phyloP scores from a whole-genome alignment of 2,888 invertebrate genomes.

The Linnaemya vulpina region DNA sequence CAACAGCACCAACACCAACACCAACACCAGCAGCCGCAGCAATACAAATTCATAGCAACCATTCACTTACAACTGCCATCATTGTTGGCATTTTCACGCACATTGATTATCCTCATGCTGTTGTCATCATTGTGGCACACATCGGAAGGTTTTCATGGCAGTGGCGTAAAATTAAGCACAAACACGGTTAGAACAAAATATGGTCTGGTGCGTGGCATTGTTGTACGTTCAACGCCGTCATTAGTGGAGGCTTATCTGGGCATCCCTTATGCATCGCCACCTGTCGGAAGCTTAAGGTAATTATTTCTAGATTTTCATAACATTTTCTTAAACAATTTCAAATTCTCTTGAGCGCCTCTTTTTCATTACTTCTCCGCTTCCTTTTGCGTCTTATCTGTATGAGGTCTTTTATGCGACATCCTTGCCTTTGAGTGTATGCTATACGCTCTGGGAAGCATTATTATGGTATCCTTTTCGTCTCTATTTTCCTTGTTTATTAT shows the following conservation, averaged over 20 bases:
- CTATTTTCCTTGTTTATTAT: no score
- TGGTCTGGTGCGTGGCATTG: constrained; percentile 93
- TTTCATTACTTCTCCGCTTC: background rate
- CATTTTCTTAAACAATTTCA: constrained; percentile 19
- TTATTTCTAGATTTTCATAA: constrained; percentile 71
- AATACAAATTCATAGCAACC: constrained; percentile 9
- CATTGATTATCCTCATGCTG: constrained; percentile 76
- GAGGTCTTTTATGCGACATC: background rate
- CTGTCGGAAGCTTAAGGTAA: constrained; percentile 93
- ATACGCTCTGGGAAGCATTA: constrained; percentile 6
- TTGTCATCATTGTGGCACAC: constrained; percentile 77
- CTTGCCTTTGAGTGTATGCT: constrained; percentile 4
- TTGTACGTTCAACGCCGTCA: constrained; percentile 90
- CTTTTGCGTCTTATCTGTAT: constrained; percentile 19
- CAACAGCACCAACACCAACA: background rate
- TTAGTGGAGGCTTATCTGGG: constrained; percentile 95
- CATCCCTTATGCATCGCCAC: constrained; percentile 96
- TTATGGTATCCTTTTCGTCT: background rate
- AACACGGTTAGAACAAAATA: constrained; percentile 94
- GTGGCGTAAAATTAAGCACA: constrained; percentile 83
- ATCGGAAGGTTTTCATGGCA: constrained; percentile 78
- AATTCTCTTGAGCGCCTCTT: constrained; percentile 1
- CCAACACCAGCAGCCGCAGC: background rate
- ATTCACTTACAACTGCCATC: constrained; percentile 54
- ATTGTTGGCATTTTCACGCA: constrained; percentile 62